Evolutionary conservation across 2,888 invertebrate species (phyloP), one percentile per base, ranked within the genome.

Genomic region (Fabriciana adippe): DNA sequence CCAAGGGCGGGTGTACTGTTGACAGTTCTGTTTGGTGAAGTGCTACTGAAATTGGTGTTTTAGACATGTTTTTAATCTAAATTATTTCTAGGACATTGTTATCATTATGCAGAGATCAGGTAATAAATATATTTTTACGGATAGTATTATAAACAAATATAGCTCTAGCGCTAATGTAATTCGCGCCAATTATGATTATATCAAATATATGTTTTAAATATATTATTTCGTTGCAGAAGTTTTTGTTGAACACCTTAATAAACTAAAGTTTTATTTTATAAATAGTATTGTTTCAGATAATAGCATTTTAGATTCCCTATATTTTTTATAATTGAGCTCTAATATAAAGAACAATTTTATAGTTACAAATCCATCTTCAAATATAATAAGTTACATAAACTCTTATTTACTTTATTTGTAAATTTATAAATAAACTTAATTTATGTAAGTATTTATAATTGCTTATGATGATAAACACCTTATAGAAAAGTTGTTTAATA

Each of bases 91-190:
- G 66, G 73, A 67, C 71, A 80, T 78, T 74, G 79, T 77, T 81
- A 77, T 76, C 84, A 90, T 73, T 79, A 91, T 91, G 91, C 91
- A 91, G 87, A 89, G 92, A 90, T 92, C 92, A 87, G 91, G 91
- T 91, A 89, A 83, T 69, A 15, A 48, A 31, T 31, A 48, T 48
- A 13, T 59, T 59, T 48, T 26, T 48, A n/a, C n/a, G 47, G n/a
- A 31, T 59, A 48, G 47, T 48, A 26, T 59, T 41, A 47, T 48
- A 26, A 13, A 16, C 26, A 48, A 1, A 59, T 26, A 59, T n/a
- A 48, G 4, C 50, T 51, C 14, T 47, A 60, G 26, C 47, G 26
- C n/a, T 14, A 31, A n/a, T 61, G 31, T 35, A n/a, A 56, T 68
- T 70, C 70, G 70, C 70, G 70, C 70, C 68, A 65, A 59, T 62